Conservation (phyloP, 1,140 invertebrate species). For the Euwallacea similis region DNA sequence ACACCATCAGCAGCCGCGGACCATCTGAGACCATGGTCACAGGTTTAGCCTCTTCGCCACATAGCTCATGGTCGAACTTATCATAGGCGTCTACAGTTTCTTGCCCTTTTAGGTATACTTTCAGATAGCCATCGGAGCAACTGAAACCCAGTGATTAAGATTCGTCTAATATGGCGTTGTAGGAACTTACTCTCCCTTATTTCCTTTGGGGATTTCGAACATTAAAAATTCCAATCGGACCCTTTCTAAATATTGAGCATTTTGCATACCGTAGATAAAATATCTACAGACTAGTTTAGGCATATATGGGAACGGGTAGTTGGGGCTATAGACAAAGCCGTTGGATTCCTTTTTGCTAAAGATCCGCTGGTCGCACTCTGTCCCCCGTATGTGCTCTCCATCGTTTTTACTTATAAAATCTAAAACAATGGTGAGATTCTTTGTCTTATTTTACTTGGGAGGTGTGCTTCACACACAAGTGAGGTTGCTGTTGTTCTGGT, state of each 20-base stretch:
- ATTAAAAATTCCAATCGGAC: constrained; percentile 83
- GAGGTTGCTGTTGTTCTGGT: too few species aligned
- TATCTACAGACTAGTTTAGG: constrained; percentile 95
- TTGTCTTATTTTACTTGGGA: not conserved
- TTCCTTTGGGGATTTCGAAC: constrained; percentile 87
- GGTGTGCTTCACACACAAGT: not conserved
- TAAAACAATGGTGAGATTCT: constrained; percentile 53
- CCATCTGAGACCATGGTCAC: constrained; percentile 81
- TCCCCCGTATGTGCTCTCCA: constrained; percentile 90
- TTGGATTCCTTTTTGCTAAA: constrained; percentile 89
- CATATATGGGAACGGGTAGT: constrained; percentile 92
- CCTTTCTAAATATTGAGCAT: constrained; percentile 91
- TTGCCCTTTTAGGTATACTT: constrained; percentile 89
- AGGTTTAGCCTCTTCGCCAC: constrained; percentile 73
- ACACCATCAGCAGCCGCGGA: constrained; percentile 90
- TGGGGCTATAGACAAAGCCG: constrained; percentile 91
- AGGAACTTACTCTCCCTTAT: constrained; percentile 67
- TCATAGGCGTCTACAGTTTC: constrained; percentile 91
- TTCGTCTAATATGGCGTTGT: not conserved
- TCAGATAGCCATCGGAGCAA: constrained; percentile 88
- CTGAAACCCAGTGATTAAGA: constrained; percentile 48
- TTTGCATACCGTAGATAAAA: constrained; percentile 96
- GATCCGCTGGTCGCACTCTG: constrained; percentile 97
- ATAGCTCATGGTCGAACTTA: constrained; percentile 90
- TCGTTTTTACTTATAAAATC: constrained; percentile 93